Evolutionary conservation across 2,888 invertebrate genomes (phyloP).

Genomic region (Barypeithes pellucidus): DNA sequence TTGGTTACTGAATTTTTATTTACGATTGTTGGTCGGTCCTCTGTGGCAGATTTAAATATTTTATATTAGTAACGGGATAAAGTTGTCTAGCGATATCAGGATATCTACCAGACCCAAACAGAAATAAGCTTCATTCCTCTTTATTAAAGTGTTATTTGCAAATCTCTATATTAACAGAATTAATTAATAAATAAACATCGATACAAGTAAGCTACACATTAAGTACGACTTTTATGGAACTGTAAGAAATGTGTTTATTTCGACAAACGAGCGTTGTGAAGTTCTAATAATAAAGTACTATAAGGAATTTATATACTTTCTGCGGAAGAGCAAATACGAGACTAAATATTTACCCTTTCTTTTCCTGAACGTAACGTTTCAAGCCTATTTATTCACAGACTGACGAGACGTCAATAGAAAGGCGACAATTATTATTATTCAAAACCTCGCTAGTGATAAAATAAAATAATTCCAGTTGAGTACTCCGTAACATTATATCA

Average conservation of each 20-base stretch:
- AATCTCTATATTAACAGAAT: too few relatives aligned
- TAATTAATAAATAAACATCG: too few relatives aligned
- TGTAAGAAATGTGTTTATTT: too few relatives aligned
- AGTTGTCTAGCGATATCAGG: not conserved
- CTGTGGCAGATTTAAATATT: slow-evolving; percentile 15
- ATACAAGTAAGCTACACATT: too few relatives aligned
- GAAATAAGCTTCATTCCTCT: too few relatives aligned
- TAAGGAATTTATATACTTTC: slow-evolving; percentile 5
- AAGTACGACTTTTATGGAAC: too few relatives aligned
- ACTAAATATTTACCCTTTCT: slow-evolving; percentile 28
- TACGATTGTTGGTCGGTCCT: not conserved
- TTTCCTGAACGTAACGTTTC: not conserved
- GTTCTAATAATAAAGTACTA: not conserved
- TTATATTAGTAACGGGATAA: not conserved
- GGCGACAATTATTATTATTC: not conserved
- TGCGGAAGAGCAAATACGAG: slow-evolving; percentile 6
- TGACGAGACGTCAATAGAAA: slow-evolving; percentile 9
- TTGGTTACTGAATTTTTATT: slow-evolving; percentile 15
- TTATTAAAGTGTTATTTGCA: too few relatives aligned
- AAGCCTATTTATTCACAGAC: not conserved
- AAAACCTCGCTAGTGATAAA: not conserved
- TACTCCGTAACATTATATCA: not conserved
- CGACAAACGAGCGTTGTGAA: too few relatives aligned
- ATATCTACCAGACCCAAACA: too few relatives aligned
- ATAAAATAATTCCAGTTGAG: not conserved